phyloP scores from a whole-genome alignment of 2,113 vertebrate genomes.

The Gila orcuttii region DNA sequence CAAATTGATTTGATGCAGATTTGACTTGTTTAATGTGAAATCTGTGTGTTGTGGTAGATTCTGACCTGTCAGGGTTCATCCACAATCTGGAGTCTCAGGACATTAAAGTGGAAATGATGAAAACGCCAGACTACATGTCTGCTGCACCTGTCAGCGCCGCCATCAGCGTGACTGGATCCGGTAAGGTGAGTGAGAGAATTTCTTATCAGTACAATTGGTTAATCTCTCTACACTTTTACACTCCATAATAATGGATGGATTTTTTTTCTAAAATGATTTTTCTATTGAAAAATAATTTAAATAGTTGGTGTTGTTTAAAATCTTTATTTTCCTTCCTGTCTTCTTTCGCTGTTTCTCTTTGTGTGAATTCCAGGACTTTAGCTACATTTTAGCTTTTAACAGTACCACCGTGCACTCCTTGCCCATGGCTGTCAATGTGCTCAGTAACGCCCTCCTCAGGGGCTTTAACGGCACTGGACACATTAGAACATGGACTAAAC shows the following conservation, averaged over 20 bases:
- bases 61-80: constrained; percentile 81
- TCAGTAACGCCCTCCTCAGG: constrained; percentile 89
- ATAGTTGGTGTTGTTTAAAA: background rate
- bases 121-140: constrained; percentile 81
- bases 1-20: background rate
- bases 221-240: background rate
- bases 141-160: constrained; percentile 89
- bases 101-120: constrained; percentile 84
- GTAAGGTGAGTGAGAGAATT: constrained; percentile 75
- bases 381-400: constrained; percentile 85
- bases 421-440: constrained; percentile 87
- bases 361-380: constrained; percentile 75
- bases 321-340: background rate
- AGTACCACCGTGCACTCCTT: constrained; percentile 93
- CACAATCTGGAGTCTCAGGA: constrained; percentile 82
- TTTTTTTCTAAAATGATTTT: background rate
- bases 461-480: constrained; percentile 81
- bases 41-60: constrained; percentile 69
- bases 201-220: background rate
- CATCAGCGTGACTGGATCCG: constrained; percentile 81
- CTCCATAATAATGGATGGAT: background rate
- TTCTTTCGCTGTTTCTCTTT: background rate
- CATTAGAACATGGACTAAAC: constrained; percentile 91
- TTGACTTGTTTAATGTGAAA: background rate
- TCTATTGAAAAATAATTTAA: background rate